phyloP scores from a whole-genome alignment of 2,888 invertebrate species.

The Antitype chi region DNA sequence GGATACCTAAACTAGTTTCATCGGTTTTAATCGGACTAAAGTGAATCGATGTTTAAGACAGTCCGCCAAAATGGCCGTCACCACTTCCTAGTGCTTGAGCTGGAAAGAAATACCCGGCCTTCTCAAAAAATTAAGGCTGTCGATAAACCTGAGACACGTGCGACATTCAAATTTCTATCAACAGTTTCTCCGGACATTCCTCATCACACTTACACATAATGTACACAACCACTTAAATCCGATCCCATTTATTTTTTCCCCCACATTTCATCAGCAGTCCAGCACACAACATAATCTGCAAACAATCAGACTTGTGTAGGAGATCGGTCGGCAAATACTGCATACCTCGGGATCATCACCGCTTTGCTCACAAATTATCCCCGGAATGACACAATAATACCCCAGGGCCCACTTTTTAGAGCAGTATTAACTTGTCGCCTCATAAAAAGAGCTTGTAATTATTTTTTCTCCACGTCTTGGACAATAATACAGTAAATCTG shows the following conservation, averaged over 20 bases:
- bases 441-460: conserved; percentile 68
- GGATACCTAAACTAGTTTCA: neutral
- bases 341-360: conserved; percentile 64
- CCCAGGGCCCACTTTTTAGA: conserved; percentile 53
- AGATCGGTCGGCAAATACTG: conserved; percentile 47
- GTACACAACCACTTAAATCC: conserved; percentile 35
- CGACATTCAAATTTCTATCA: conserved; percentile 48
- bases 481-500: conserved; percentile 76
- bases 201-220: conserved; percentile 56
- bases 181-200: conserved; percentile 44
- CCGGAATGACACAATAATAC: conserved; percentile 71
- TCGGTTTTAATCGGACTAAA: neutral
- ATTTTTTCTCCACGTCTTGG: conserved; percentile 68
- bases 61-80: no score
- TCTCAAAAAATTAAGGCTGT: neutral
- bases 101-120: no score
- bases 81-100: no score
- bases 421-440: conserved; percentile 64
- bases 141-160: conserved; percentile 12
- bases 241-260: conserved; percentile 57
- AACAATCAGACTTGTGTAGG: conserved; percentile 52
- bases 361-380: conserved; percentile 64
- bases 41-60: no score
- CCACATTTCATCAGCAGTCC: conserved; percentile 36
- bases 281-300: conserved; percentile 47